Conservation (phyloP, 2,888 invertebrate genomes). For the Endotricha flammealis region DNA sequence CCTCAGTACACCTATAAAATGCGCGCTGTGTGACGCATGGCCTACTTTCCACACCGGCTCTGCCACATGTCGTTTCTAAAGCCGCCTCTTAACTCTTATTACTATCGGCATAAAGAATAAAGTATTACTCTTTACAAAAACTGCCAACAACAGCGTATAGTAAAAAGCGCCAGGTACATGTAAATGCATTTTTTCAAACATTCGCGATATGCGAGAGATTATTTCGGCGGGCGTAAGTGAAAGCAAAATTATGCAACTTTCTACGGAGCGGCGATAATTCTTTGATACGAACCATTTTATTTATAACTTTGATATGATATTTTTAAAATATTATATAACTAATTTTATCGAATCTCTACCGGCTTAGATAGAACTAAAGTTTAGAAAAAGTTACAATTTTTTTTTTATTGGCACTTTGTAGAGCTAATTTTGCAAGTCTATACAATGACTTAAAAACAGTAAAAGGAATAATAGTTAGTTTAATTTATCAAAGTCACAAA, state of each 20-base stretch:
- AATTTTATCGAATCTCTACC: no score
- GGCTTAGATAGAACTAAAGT: no score
- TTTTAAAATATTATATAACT: no score
- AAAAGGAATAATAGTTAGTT: no score
- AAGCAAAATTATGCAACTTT: constrained; percentile 77
- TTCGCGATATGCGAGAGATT: constrained; percentile 56
- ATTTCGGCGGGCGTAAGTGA: constrained; percentile 58
- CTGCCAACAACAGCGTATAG: constrained; percentile 41
- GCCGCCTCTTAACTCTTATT: constrained; percentile 37
- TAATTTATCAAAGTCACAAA: no score
- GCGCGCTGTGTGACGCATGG: constrained; percentile 68
- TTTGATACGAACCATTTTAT: no score
- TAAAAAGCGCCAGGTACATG: constrained; percentile 51
- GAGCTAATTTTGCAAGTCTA: no score
- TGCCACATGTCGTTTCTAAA: constrained; percentile 54
- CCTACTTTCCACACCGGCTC: constrained; percentile 69
- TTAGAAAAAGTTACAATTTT: no score
- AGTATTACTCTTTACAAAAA: constrained; percentile 29
- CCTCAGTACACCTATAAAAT: constrained; percentile 62
- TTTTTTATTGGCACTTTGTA: no score
- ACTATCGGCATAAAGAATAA: constrained; percentile 40
- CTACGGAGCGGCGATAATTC: constrained; percentile 35
- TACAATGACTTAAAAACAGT: no score
- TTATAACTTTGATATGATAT: no score
- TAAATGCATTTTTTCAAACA: constrained; percentile 56